Evolutionary conservation across 2,888 invertebrate species (phyloP).

Genomic region (Dione juno): DNA sequence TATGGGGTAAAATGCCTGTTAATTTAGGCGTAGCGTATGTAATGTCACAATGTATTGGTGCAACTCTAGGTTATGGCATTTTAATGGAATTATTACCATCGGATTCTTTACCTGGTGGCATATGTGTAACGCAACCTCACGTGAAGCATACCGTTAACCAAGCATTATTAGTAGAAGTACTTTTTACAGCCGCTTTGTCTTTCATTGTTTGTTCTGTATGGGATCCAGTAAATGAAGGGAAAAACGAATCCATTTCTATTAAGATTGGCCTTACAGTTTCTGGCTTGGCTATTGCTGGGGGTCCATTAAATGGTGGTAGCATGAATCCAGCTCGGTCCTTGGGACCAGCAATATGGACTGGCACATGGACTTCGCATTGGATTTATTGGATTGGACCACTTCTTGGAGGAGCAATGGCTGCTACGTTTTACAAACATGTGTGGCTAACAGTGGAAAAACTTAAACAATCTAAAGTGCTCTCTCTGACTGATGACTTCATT

Average conservation of each 20-base stretch:
- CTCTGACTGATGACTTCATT: slow-evolving; percentile 28
- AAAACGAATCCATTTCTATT: slow-evolving; percentile 85
- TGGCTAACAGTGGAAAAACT: slow-evolving; percentile 54
- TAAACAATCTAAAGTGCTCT: slow-evolving; percentile 13
- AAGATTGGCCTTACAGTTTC: slow-evolving; percentile 87
- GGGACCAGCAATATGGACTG: slow-evolving; percentile 88
- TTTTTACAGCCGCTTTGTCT: slow-evolving; percentile 85
- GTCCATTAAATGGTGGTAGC: slow-evolving; percentile 87
- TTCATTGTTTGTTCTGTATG: slow-evolving; percentile 87
- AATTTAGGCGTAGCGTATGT: slow-evolving; percentile 84
- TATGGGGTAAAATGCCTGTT: slow-evolving; percentile 81
- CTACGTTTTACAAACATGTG: slow-evolving; percentile 60
- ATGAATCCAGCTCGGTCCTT: slow-evolving; percentile 89
- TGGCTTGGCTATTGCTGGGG: slow-evolving; percentile 86
- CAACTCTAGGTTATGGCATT: slow-evolving; percentile 86
- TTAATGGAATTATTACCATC: slow-evolving; percentile 79
- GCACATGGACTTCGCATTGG: slow-evolving; percentile 87
- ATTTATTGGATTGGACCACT: slow-evolving; percentile 87
- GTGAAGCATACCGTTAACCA: slow-evolving; percentile 73
- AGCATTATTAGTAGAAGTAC: slow-evolving; percentile 85
- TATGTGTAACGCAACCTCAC: slow-evolving; percentile 86
- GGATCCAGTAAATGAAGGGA: slow-evolving; percentile 87
- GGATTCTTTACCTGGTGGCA: slow-evolving; percentile 58
- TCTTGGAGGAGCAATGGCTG: slow-evolving; percentile 59
- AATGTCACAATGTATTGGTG: slow-evolving; percentile 86